Percentiles rank a stretch among this genome's conserved stretches.
phyloP scores from a whole-genome alignment of 92 coral and sea anemone species.

The Metridium senile region DNA sequence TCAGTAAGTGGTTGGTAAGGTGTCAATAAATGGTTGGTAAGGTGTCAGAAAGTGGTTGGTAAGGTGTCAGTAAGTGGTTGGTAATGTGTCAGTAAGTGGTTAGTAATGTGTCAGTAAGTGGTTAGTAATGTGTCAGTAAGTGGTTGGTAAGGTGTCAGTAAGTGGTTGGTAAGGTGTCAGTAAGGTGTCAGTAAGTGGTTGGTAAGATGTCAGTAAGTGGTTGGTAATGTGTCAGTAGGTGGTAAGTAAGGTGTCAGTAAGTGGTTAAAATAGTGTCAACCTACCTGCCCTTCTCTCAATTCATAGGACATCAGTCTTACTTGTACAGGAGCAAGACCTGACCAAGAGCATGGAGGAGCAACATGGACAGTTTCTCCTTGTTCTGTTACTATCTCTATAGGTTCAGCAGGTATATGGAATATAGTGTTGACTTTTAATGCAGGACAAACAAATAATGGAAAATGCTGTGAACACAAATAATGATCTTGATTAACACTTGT shows the following conservation, averaged over 20 bases:
- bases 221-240: slow-evolving; percentile 2
- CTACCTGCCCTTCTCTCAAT: slow-evolving; percentile 96
- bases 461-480: slow-evolving; percentile 58
- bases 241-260: background rate
- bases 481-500: background rate
- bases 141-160: background rate
- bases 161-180: slow-evolving; percentile 8
- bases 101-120: no score
- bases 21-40: background rate
- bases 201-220: background rate
- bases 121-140: background rate
- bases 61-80: slow-evolving; percentile 10
- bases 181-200: slow-evolving; percentile 19
- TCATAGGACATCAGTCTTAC: slow-evolving; percentile 86
- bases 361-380: slow-evolving; percentile 67
- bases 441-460: slow-evolving; percentile 84
- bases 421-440: slow-evolving; percentile 82
- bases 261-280: background rate
- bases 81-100: background rate
- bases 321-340: slow-evolving; percentile 93
- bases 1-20: background rate
- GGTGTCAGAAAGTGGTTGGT: no score
- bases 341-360: slow-evolving; percentile 98
- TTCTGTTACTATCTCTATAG: slow-evolving; percentile 61
- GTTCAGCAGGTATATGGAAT: slow-evolving; percentile 85